These are phyloP conservation scores for Polypterus bichir DNA, from an alignment of 2,113 vertebrate genomes.

Conservation along the genomic window DNA sequence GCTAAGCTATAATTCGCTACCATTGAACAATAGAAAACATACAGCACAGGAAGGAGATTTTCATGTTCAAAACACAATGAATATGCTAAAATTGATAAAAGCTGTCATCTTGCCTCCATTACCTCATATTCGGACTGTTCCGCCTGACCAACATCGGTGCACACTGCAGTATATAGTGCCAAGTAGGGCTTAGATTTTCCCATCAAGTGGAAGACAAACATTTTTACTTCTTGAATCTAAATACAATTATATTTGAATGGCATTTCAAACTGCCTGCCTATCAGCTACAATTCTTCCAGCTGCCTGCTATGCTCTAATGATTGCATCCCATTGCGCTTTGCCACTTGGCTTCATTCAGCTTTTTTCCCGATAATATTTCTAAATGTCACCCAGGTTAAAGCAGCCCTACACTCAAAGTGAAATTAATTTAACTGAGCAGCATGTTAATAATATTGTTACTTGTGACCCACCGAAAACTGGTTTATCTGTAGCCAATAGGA, in stretches of 20 bases:
- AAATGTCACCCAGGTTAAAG: slow-evolving; percentile 47
- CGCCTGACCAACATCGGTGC: too few species aligned
- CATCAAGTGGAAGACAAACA: slow-evolving; percentile 1
- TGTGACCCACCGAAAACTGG: slow-evolving; percentile 59
- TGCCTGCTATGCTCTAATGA: slow-evolving; percentile 29
- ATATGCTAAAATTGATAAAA: too few species aligned
- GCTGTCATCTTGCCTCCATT: too few species aligned
- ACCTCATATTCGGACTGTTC: too few species aligned
- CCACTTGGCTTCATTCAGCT: slow-evolving; percentile 34
- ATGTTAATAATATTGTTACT: slow-evolving; percentile 51
- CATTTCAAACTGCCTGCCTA: slow-evolving; percentile 10
- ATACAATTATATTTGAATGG: slow-evolving; percentile 3
- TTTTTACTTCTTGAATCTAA: slow-evolving; percentile 26
- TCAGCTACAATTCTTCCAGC: slow-evolving; percentile 13
- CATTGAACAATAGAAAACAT: too few species aligned
- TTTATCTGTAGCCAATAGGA: slow-evolving; percentile 23
- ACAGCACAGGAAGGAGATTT: too few species aligned
- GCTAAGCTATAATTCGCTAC: too few species aligned
- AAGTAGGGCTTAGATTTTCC: neutral
- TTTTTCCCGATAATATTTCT: slow-evolving; percentile 39
- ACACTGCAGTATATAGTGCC: neutral
- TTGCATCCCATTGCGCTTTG: slow-evolving; percentile 21
- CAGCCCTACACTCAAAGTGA: slow-evolving; percentile 48
- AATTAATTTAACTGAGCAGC: slow-evolving; percentile 56
- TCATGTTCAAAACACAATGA: too few species aligned